These are phyloP conservation scores for Apotomis betuletana DNA, from an alignment of 2,888 invertebrate genomes.

Conservation along the genomic window DNA sequence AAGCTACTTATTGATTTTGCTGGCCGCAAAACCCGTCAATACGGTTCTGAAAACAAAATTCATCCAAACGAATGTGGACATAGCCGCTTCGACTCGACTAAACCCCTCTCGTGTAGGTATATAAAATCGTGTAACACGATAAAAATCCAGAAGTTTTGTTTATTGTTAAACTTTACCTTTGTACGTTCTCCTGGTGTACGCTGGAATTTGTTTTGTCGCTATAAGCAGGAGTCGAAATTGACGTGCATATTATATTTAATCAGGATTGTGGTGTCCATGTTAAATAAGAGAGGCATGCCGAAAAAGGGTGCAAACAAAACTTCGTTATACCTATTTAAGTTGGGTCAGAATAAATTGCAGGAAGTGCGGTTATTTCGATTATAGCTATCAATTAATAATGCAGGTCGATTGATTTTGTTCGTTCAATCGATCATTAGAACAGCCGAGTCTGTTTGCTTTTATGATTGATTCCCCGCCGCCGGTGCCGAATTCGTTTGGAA, in stretches of 20 bases:
- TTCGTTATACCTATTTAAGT: slow-evolving; percentile 1
- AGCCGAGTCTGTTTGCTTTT: slow-evolving; percentile 36
- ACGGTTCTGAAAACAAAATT: slow-evolving; percentile 21
- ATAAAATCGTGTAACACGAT: slow-evolving; percentile 2
- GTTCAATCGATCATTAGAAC: slow-evolving; percentile 49
- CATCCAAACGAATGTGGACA: background rate
- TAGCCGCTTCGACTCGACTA: slow-evolving; percentile 2
- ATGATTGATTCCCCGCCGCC: slow-evolving; percentile 47
- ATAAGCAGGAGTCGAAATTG: slow-evolving; percentile 11
- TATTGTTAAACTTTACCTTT: slow-evolving; percentile 23
- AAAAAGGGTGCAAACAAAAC: background rate
- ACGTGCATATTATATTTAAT: slow-evolving; percentile 34
- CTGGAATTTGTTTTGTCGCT: slow-evolving; percentile 12
- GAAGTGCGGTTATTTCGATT: slow-evolving; percentile 14
- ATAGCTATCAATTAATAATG: slow-evolving; percentile 45
- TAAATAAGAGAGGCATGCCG: background rate
- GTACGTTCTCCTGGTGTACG: slow-evolving; percentile 1
- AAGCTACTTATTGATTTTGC: slow-evolving; percentile 66
- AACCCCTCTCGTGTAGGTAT: slow-evolving; percentile 5
- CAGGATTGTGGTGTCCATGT: background rate
- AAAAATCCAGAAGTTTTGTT: slow-evolving; percentile 22
- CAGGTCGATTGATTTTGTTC: slow-evolving; percentile 42
- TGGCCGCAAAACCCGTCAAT: slow-evolving; percentile 48
- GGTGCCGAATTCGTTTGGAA: slow-evolving; percentile 22
- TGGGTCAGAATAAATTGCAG: background rate